Percentiles rank a stretch among this genome's conserved stretches.
These are phyloP conservation scores for Aptenodytes forsteri DNA, from an alignment of 2,113 vertebrate genomes.

Conservation along the genomic window DNA sequence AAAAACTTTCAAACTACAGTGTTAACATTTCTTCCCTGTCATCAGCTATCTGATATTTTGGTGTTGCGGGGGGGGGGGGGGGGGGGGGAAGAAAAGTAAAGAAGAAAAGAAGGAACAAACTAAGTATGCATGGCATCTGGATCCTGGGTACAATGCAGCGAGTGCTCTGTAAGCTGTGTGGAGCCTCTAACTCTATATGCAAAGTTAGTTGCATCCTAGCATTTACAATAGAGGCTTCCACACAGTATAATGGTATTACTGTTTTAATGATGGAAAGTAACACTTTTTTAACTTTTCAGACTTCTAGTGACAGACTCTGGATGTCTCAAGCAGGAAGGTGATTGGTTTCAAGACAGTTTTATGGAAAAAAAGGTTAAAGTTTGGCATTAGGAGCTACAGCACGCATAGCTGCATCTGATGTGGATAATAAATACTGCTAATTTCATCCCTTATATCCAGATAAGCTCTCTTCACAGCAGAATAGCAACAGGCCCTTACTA, in stretches of 20 bases:
- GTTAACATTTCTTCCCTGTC: slow-evolving; percentile 68
- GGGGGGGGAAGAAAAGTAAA: background rate
- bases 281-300: background rate
- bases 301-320: background rate
- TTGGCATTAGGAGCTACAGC: background rate
- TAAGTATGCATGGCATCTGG: slow-evolving; percentile 37
- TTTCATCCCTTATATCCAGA: background rate
- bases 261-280: slow-evolving; percentile 9
- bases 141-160: background rate
- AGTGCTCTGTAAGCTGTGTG: background rate
- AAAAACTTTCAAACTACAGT: slow-evolving; percentile 59
- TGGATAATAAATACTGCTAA: background rate
- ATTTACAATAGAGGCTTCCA: background rate
- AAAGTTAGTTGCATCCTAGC: background rate
- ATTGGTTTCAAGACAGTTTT: background rate
- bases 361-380: background rate
- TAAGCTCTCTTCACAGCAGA: background rate
- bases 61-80: background rate
- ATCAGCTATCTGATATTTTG: slow-evolving; percentile 68
- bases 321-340: background rate
- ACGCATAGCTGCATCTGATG: background rate
- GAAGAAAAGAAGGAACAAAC: slow-evolving; percentile 34
- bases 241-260: background rate
- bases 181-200: background rate
- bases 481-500: background rate